Base-by-base conservation (phyloP, 2,797 vertebrate species). In the Microctenopoma steveboyesi region DNA sequence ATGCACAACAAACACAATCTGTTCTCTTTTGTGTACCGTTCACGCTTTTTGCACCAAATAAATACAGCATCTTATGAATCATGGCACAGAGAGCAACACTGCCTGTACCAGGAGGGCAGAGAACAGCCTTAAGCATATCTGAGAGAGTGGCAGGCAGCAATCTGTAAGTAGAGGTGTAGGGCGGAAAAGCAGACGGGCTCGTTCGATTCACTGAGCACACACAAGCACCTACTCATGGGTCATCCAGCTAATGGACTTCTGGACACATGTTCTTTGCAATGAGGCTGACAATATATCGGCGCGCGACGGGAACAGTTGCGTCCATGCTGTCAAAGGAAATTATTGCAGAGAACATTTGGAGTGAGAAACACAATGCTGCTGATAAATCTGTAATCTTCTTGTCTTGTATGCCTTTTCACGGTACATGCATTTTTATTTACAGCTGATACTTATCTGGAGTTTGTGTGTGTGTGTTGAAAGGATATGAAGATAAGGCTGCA, bases 41-140 rank as follows among this genome's bases (percentile, higher is more conserved):
- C 88, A 92, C 60, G 88, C 87, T 86, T 81, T 91, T 92, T 92
- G 89, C 86, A 89, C 83, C 80, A 88, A 90, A 91, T 92, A 90
- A 93, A 91, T 90, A 86, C 87, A 76, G 72, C 85, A 76, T 82
- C 91, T 91, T 79, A 78, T 92, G 91, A 94, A 92, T 94, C 91
- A 92, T 74, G 69, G 68, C 64, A 25, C 81, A 77, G 76, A 86
- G 83, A 86, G 81, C 74, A 73, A 79, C 69, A 46, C 72, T 39
- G 84, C 56, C 78, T 86, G 79, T 37, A 85, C 80, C 57, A 54
- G 70, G 80, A 61, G 81, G 78, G 59, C 70, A 69, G 79, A 83
- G 72, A 88, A 86, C 76, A 79, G 80, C 86, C 82, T 65, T 35
- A 16, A 89, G 88, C 80, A 47, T 60, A 62, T 86, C 72, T 64